A percentile compares a stretch with the other conserved stretches of the same genome.
Conservation (phyloP, 1,140 invertebrate genomes). For the Ditylenchus dipsaci region DNA sequence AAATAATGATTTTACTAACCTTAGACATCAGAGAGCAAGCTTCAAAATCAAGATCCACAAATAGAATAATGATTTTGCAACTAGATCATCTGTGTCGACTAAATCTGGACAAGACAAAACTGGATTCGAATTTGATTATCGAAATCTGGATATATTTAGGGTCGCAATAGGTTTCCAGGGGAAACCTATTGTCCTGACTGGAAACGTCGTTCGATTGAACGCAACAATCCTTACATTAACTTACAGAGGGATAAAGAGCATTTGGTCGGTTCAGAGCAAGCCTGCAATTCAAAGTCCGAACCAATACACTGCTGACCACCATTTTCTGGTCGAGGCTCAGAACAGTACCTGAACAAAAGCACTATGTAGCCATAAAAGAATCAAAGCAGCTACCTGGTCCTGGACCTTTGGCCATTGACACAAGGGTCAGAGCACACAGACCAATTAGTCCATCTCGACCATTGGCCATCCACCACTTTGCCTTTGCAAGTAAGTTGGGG, state of each 20-base stretch:
- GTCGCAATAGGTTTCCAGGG: too few species aligned
- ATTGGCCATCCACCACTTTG: slow-evolving; percentile 56
- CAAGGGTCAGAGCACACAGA: slow-evolving; percentile 60
- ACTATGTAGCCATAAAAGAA: background rate
- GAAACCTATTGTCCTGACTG: too few species aligned
- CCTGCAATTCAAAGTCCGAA: slow-evolving; percentile 51
- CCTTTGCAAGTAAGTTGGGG: slow-evolving; percentile 64
- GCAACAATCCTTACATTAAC: too few species aligned
- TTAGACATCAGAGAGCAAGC: too few species aligned
- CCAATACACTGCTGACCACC: slow-evolving; percentile 67
- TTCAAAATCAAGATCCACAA: too few species aligned
- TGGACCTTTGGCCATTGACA: slow-evolving; percentile 58
- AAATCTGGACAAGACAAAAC: too few species aligned
- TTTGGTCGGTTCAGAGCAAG: slow-evolving; percentile 61
- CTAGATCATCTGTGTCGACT: too few species aligned
- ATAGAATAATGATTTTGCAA: too few species aligned
- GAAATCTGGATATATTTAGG: too few species aligned
- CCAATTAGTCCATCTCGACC: slow-evolving; percentile 63
- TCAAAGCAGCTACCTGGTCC: slow-evolving; percentile 40
- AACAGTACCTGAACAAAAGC: slow-evolving; percentile 63
- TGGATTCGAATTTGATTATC: too few species aligned
- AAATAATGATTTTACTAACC: too few species aligned
- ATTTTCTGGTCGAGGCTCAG: slow-evolving; percentile 74
- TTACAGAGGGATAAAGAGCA: slow-evolving; percentile 58
- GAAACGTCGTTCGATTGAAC: too few species aligned